Base-by-base conservation (phyloP, 1,140 invertebrate genomes). In the silkworm (Bombyx mori) region DNA sequence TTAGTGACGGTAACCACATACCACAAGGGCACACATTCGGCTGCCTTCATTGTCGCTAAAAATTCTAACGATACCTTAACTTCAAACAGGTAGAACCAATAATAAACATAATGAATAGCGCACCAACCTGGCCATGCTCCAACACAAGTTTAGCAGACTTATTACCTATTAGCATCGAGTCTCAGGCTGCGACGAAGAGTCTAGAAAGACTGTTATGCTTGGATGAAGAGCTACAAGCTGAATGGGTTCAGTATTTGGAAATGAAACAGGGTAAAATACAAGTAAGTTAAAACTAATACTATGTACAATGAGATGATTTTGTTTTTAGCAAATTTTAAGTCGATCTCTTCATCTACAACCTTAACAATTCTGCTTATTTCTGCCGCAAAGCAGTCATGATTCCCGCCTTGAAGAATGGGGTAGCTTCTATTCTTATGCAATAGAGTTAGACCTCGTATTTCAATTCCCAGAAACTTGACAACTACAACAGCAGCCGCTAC, bases 111-210 rank as follows among this genome's bases (percentile, higher is more conserved):
- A 58, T 88, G 48, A 84, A 84, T 60, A 62, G 65, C 0, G 66
- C 73, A 2, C 71, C 76, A 5, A 52, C 69, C 0, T 88, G 87
- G 87, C 87, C 87, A 0, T 88, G 87, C 52, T 71, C 70, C 7
- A 48, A 18, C 0, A 64, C 8, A 5, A 82, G 81, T 42, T 48
- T 86, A 6, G 62, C 74, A 0, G 60, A 72, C 6, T 9, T 75
- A 5, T 10, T 88, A 18, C 47, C 53, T 2, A 57, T 86, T 1
- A 67, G 59, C 8, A 42, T 55, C 6, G 54, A 53, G 6, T 73
- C 81, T 2, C 58, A 58, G 47, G 60, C 63, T 4, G 76, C 78
- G 1, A 53, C 86, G 5, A 65, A 47, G 7, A 71, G 68, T 1
- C 18, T 85, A 9, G 86, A 87, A 50, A 69, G 59, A 1, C 44